Evolutionary conservation across 1,140 invertebrate species (phyloP), one percentile per base, ranked within the genome.

Genomic region (Drosophila equinoxialis): DNA sequence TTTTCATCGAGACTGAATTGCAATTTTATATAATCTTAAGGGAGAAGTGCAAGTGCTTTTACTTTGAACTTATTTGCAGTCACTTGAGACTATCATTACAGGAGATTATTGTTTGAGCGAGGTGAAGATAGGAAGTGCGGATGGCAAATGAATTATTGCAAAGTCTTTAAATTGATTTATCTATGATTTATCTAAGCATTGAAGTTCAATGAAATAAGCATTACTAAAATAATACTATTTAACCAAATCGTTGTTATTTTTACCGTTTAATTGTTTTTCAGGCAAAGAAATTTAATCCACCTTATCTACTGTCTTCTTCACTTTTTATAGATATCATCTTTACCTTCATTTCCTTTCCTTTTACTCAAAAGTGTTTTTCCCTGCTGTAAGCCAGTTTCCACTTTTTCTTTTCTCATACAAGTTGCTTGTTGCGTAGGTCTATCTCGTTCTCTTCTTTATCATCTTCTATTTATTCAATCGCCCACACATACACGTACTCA

Each of bases 1-100:
- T 75, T 75, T 66, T 64, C 57, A 59, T 60, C 58, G 59, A 51
- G 58, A 55, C 39, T 42, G 54, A 51, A 51, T 51, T 76, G 73
- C 30, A 76, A 35, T 55, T 65, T 76, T 76, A 76, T 64, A 61
- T 76, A 76, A 76, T 76, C 69, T 54, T 65, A 35, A 54, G n/a
- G 42, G 48, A 57, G 26, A 37, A 51, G 68, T 45, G 20, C 30
- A 30, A 54, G 26, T 33, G 57, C 37, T 37, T 51, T 78, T 60
- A 61, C 33, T 65, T 72, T 77, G 26, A 51, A 67, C 14, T 59
- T 55, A 55, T 41, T 72, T 65, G 48, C 65, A 48, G 35, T 63
- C 45, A 65, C 68, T 71, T 54, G 67, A 71, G 61, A 65, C 68
- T 65, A 75, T 65, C 74, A 77, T 77, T 77, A 72, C 33, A 41